Base-by-base conservation (phyloP, 2,113 vertebrate genomes). In the Peucedramus taeniatus region DNA sequence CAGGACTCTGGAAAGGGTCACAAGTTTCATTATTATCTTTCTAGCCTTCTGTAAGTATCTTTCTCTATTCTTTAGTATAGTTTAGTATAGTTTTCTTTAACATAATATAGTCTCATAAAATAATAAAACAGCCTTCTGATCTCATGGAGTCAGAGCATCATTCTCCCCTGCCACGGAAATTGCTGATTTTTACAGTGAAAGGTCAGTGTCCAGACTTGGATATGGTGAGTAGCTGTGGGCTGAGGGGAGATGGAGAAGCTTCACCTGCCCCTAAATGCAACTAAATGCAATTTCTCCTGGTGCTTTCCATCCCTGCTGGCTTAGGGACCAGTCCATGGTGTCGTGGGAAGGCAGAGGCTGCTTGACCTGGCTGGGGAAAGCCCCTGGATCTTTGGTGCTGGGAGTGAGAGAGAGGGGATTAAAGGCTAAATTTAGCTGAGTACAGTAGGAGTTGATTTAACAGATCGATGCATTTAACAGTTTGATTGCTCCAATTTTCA, bases 401-500 rank as follows among this genome's bases (percentile, higher is more conserved):
- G 87, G 81, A 94, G 24, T 28, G 78, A 53, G 6, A 23, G 54
- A 78, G 82, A 40, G 80, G 83, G 93, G 93, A 94, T 92, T 90
- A 90, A 86, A 70, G 92, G 77, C 85, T 94, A 82, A 95, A 83
- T 86, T 82, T 75, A 94, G 94, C 95, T 54, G 24, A 37, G 56
- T 87, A 74, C 60, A 57, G 84, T 78, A 86, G 94, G 95, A 96
- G 95, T 85, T 92, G 96, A 91, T 96, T 92, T 96, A 96, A 93
- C 93, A 92, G 92, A 94, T 96, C 92, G 47, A 66, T 90, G 96
- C 95, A 72, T 87, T 81, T 83, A 93, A 94, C 96, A 92, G 92
- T 79, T 90, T 95, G 92, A 80, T 88, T 69, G 94, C 91, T 96
- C 83, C 93, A 97, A 95, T 96, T 96, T 97, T 97, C 96, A 95